Evolutionary conservation across 2,113 vertebrate species (phyloP).

Genomic region (Pleuronectes platessa): DNA sequence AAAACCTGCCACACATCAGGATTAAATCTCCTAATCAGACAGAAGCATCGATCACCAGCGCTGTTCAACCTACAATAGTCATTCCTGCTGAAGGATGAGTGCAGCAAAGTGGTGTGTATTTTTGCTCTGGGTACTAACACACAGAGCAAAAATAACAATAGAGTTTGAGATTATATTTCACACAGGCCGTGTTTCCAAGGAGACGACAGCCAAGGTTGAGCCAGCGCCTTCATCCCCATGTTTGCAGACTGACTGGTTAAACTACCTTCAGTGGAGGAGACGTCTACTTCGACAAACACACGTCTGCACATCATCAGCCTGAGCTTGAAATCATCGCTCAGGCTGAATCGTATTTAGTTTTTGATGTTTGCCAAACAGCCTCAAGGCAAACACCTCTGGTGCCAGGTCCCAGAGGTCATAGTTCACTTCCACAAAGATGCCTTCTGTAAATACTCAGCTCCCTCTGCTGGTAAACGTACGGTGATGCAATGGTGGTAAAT

Average conservation of each 20-base stretch:
- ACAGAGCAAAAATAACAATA: too few species aligned
- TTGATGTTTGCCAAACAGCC: not conserved
- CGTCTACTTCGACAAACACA: conserved; percentile 22
- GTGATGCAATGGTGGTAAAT: not conserved
- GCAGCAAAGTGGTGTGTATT: not conserved
- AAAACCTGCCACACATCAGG: too few species aligned
- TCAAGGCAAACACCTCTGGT: not conserved
- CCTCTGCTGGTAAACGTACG: conserved; percentile 49
- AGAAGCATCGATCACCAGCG: not conserved
- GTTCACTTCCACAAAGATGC: not conserved
- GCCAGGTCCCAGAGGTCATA: conserved; percentile 18
- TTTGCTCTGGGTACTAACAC: conserved; percentile 19
- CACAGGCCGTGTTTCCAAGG: conserved; percentile 59
- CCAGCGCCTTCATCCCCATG: conserved; percentile 23
- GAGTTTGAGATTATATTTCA: not conserved
- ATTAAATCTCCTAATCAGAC: not conserved
- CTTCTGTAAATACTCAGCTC: conserved; percentile 17
- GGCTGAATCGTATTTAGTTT: not conserved
- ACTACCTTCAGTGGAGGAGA: conserved; percentile 17
- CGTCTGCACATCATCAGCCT: not conserved
- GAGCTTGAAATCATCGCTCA: not conserved
- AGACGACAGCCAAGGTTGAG: conserved; percentile 48
- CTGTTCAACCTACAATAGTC: not conserved
- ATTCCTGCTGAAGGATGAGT: not conserved
- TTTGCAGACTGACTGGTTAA: conserved; percentile 62